phyloP scores from a whole-genome alignment of 1,140 invertebrate species.

The Drosophila parabipectinata region DNA sequence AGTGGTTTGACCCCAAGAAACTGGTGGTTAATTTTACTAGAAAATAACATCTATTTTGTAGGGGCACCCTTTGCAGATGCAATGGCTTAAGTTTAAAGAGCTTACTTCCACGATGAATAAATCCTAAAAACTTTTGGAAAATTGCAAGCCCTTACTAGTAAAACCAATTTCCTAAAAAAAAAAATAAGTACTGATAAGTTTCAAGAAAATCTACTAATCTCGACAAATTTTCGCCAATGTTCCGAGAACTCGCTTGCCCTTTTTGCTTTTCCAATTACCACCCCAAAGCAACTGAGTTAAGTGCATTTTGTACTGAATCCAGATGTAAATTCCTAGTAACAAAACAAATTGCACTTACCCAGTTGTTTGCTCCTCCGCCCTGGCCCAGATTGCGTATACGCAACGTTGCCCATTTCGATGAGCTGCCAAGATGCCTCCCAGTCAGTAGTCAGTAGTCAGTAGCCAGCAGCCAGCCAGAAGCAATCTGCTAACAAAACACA shows the following conservation, averaged over 20 bases:
- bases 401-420: slow-evolving; percentile 31
- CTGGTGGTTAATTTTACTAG: not conserved
- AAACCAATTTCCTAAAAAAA: not conserved
- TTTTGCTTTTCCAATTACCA: slow-evolving; percentile 19
- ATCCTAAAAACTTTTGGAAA: not conserved
- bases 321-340: slow-evolving; percentile 6
- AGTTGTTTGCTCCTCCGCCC: slow-evolving; percentile 12
- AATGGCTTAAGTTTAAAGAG: no score
- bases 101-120: no score
- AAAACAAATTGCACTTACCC: slow-evolving; percentile 26
- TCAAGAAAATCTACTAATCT: not conserved
- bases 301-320: slow-evolving; percentile 18
- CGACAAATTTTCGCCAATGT: not conserved
- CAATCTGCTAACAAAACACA: slow-evolving; percentile 28
- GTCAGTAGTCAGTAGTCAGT: slow-evolving; percentile 6
- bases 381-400: slow-evolving; percentile 56
- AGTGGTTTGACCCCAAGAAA: slow-evolving; percentile 1
- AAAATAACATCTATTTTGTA: not conserved
- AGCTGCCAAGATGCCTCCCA: slow-evolving; percentile 5
- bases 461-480: slow-evolving; percentile 3
- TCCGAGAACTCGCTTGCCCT: not conserved
- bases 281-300: slow-evolving; percentile 7
- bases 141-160: not conserved
- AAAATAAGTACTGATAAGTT: not conserved
- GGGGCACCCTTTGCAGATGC: not conserved